Conservation (phyloP, 2,113 vertebrate genomes). For the Stegastes partitus region DNA sequence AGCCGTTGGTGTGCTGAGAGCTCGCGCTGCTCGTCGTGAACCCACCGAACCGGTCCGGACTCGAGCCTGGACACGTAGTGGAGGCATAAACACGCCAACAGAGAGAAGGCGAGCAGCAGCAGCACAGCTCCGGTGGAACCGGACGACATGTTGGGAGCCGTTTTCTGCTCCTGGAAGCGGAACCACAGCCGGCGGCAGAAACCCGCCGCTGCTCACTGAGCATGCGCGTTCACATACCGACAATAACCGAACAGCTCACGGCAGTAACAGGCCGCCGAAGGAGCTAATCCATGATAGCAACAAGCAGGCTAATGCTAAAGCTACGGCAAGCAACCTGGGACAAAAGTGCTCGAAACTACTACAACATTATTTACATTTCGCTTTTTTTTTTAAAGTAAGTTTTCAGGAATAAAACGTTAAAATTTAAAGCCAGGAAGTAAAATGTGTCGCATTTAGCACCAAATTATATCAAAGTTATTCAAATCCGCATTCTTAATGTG, state of each 20-base stretch:
- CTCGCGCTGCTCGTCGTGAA: rapidly evolving
- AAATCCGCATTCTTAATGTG: too few relatives aligned
- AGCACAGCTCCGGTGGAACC: neutral
- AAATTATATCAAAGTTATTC: too few relatives aligned
- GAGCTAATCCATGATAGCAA: too few relatives aligned
- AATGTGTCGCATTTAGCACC: too few relatives aligned
- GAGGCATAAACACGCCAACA: conserved; percentile 13
- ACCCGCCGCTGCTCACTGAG: too few relatives aligned
- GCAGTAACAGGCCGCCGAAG: neutral
- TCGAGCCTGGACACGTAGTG: neutral
- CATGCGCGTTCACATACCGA: too few relatives aligned
- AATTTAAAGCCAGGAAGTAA: too few relatives aligned
- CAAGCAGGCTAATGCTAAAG: neutral
- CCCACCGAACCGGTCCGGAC: conserved; percentile 4
- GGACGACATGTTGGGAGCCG: neutral
- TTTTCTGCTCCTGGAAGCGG: too few relatives aligned
- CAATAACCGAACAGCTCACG: neutral
- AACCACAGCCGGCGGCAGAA: neutral
- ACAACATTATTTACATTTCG: neutral
- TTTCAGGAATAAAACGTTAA: too few relatives aligned
- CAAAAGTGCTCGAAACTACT: conserved; percentile 22
- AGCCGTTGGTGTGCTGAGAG: rapidly evolving
- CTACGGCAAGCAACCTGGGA: conserved; percentile 46
- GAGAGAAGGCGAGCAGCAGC: conserved; percentile 32
- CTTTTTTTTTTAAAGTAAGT: too few relatives aligned